Evolutionary conservation across 2,113 vertebrate genomes (phyloP).

Genomic region (Probosciger aterrimus): DNA sequence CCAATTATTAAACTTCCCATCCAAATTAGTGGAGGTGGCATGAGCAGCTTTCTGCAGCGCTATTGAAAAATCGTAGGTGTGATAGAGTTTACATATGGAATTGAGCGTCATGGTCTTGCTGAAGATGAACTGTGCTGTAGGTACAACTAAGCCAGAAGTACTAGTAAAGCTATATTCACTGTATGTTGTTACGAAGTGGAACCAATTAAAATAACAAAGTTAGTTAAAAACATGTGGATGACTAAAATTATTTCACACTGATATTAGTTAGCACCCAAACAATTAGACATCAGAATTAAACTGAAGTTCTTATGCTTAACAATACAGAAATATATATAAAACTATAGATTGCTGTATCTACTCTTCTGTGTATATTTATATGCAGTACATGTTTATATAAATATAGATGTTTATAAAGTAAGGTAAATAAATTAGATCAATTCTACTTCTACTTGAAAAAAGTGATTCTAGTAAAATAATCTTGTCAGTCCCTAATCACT

Average conservation of each 20-base stretch:
- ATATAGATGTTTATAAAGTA: background rate
- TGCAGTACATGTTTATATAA: background rate
- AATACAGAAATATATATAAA: background rate
- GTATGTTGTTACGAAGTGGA: background rate
- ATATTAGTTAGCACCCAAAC: background rate
- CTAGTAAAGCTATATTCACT: background rate
- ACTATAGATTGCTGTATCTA: background rate
- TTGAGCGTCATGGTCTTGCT: background rate
- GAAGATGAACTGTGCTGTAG: background rate
- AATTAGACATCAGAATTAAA: background rate
- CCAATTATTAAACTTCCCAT: background rate
- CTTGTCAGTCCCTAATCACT: background rate
- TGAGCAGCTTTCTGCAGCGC: background rate
- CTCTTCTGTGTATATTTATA: background rate
- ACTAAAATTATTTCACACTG: background rate
- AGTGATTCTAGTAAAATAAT: background rate
- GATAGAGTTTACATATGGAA: fast-evolving
- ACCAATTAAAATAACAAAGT: background rate
- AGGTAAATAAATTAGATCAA: background rate
- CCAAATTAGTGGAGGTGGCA: background rate
- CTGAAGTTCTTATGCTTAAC: background rate
- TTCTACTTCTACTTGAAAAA: background rate
- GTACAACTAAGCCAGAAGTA: background rate
- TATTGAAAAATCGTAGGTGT: fast-evolving
- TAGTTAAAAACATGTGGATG: background rate